Conservation (phyloP, 1,140 invertebrate species). For the Drosophila tsacasi region DNA sequence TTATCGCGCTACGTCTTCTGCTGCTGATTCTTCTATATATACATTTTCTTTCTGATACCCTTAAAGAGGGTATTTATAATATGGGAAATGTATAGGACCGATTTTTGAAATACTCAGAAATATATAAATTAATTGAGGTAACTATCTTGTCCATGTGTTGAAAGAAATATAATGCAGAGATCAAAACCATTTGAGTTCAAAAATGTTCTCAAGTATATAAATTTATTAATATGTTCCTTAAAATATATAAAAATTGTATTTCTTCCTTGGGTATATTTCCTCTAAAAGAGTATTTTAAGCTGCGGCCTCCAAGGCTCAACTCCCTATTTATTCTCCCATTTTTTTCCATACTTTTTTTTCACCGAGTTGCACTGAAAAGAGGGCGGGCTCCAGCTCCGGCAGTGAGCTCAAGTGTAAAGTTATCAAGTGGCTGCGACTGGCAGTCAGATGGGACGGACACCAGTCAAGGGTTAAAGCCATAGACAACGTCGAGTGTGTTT, state of each 20-base stretch:
- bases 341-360: slow-evolving; percentile 21
- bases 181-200: no score
- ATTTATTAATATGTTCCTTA: no score
- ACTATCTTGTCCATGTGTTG: not conserved
- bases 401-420: slow-evolving; percentile 69
- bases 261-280: not conserved
- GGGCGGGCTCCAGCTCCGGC: not conserved
- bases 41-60: slow-evolving; percentile 15
- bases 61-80: not conserved
- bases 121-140: not conserved
- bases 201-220: no score
- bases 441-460: slow-evolving; percentile 44
- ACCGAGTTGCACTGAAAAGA: slow-evolving; percentile 50
- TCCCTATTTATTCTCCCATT: not conserved
- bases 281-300: not conserved
- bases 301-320: no score
- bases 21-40: slow-evolving; percentile 42
- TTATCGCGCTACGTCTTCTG: slow-evolving; percentile 68
- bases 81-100: not conserved
- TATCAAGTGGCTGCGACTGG: slow-evolving; percentile 70
- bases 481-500: slow-evolving; percentile 78
- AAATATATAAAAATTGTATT: not conserved
- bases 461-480: slow-evolving; percentile 77
- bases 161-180: no score
- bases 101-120: not conserved